These are phyloP conservation scores for Caenorhabditis zanzibari DNA, from an alignment of 2,888 invertebrate genomes.

Conservation along the genomic window DNA sequence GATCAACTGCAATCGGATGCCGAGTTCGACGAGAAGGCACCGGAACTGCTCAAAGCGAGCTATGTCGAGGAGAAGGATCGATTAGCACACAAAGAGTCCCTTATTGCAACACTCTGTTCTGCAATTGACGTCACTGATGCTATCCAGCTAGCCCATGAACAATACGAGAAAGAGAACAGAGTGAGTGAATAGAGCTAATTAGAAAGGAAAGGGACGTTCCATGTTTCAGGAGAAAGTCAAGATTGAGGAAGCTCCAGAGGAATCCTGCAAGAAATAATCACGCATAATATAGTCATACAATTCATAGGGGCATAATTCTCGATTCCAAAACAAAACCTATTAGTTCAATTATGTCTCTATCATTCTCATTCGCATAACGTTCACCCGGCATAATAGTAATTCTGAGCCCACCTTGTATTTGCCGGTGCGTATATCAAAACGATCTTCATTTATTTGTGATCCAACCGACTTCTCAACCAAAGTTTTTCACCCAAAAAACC, in stretches of 20 bases:
- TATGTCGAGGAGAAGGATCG: conserved; percentile 60
- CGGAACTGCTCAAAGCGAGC: conserved; percentile 60
- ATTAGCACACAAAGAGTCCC: conserved; percentile 56
- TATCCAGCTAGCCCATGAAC: conserved; percentile 65
- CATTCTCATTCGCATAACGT: neutral
- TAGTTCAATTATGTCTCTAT: too few species aligned
- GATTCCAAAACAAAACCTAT: neutral
- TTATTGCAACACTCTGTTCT: conserved; percentile 65
- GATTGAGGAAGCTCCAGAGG: conserved; percentile 47
- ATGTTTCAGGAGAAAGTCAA: conserved; percentile 53
- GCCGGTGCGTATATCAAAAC: conserved; percentile 64
- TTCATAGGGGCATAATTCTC: conserved; percentile 46
- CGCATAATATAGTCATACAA: neutral
- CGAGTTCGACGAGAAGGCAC: conserved; percentile 54
- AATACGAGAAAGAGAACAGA: conserved; percentile 60
- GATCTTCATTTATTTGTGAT: conserved; percentile 59
- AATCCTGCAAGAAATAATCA: conserved; percentile 12
- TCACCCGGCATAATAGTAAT: conserved; percentile 35
- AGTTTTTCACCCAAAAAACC: conserved; percentile 21
- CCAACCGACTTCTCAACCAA: conserved; percentile 53
- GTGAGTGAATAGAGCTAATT: conserved; percentile 34
- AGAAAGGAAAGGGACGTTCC: neutral
- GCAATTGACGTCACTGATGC: conserved; percentile 67
- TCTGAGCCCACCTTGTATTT: conserved; percentile 13
- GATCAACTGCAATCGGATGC: conserved; percentile 58